These are phyloP conservation scores for Sycobia sp. DNA, from an alignment of 1,140 invertebrate species.

Conservation along the genomic window DNA sequence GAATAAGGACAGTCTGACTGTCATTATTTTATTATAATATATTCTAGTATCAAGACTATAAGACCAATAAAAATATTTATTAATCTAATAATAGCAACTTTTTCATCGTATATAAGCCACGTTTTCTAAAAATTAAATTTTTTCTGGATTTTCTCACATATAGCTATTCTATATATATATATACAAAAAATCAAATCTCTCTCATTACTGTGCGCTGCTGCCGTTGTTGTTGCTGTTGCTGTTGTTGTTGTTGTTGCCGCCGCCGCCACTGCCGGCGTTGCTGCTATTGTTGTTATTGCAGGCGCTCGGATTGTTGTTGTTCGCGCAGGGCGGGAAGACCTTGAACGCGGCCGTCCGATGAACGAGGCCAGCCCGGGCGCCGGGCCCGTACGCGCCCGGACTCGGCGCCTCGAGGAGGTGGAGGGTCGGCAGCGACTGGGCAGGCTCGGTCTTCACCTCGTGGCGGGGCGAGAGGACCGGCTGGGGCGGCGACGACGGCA, in stretches of 20 bases:
- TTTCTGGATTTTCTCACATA: no score
- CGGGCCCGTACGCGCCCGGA: conserved; percentile 43
- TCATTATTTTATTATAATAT: no score
- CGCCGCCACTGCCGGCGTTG: no score
- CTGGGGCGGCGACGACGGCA: conserved; percentile 46
- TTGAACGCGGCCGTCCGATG: conserved; percentile 48
- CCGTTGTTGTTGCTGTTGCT: no score
- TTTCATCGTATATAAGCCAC: no score
- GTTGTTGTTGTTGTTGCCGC: not conserved
- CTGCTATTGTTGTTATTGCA: conserved; percentile 46
- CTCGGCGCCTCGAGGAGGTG: conserved; percentile 58
- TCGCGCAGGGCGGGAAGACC: conserved; percentile 43
- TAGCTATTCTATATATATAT: no score
- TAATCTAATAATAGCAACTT: no score
- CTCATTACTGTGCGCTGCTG: not conserved
- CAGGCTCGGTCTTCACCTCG: conserved; percentile 74
- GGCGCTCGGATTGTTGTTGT: conserved; percentile 38
- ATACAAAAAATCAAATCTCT: not conserved
- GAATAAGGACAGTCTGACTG: no score
- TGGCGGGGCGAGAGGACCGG: conserved; percentile 73
- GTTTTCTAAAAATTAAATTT: no score
- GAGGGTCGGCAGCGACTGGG: conserved; percentile 57
- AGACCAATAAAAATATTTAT: no score
- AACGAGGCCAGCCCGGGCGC: conserved; percentile 45
- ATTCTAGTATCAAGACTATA: no score